Evolutionary conservation across 2,888 invertebrate genomes (phyloP).

Genomic region (Megamerina dolium): DNA sequence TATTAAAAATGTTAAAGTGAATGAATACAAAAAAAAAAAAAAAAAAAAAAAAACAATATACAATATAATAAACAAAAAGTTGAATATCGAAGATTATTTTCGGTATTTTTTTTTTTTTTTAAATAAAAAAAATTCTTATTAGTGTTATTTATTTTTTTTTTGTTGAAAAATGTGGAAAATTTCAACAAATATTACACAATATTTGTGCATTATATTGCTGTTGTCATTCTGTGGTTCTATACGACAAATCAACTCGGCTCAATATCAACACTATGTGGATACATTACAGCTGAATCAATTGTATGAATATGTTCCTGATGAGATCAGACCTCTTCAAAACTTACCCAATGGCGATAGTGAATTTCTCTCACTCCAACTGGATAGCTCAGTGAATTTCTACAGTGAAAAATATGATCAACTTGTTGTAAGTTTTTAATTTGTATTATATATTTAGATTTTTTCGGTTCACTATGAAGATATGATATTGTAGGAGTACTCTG

Average conservation of each 20-base stretch:
- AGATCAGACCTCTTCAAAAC: constrained; percentile 27
- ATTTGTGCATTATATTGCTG: constrained; percentile 29
- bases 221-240: too few relatives aligned
- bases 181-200: constrained; percentile 24
- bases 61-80: too few relatives aligned
- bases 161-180: too few relatives aligned
- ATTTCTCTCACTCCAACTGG: constrained; percentile 36
- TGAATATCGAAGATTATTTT: too few relatives aligned
- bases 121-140: too few relatives aligned
- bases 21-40: too few relatives aligned
- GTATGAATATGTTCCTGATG: constrained; percentile 32
- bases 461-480: background rate
- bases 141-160: too few relatives aligned
- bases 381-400: constrained; percentile 68
- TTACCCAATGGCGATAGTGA: constrained; percentile 44
- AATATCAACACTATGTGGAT: constrained; percentile 38
- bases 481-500: background rate
- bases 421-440: constrained; percentile 64
- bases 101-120: too few relatives aligned
- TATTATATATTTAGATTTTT: constrained; percentile 1
- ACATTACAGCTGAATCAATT: constrained; percentile 34
- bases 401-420: constrained; percentile 68
- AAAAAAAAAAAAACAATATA: too few relatives aligned
- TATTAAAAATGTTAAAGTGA: too few relatives aligned
- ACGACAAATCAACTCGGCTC: constrained; percentile 24